Conservation (phyloP, 2,797 vertebrate species). For the Rhinella marina region DNA sequence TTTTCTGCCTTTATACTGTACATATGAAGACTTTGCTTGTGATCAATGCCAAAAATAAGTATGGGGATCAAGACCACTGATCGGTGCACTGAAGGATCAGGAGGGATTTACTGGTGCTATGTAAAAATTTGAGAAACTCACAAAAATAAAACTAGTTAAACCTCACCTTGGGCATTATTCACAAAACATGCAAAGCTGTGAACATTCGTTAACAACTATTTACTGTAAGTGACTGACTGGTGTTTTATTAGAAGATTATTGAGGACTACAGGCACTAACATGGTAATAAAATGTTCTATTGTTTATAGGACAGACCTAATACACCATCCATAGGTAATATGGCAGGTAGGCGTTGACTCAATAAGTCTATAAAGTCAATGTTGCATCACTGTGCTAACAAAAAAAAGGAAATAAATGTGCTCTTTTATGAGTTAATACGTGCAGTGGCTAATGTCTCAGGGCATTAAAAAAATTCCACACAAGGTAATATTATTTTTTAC, state of each 20-base stretch:
- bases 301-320: slow-evolving; percentile 56
- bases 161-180: slow-evolving; percentile 49
- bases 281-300: slow-evolving; percentile 47
- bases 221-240: slow-evolving; percentile 34
- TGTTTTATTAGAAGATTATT: slow-evolving; percentile 62
- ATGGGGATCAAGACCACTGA: neutral
- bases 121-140: neutral
- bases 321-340: slow-evolving; percentile 36
- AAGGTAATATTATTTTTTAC: slow-evolving; percentile 60
- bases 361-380: slow-evolving; percentile 57
- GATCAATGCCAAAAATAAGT: neutral
- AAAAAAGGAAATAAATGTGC: slow-evolving; percentile 46
- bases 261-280: slow-evolving; percentile 54
- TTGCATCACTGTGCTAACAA: slow-evolving; percentile 59
- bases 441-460: slow-evolving; percentile 55
- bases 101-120: neutral
- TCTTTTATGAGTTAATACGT: slow-evolving; percentile 62
- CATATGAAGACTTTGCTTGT: neutral
- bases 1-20: no score
- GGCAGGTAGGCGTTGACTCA: slow-evolving; percentile 34
- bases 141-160: slow-evolving; percentile 38
- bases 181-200: slow-evolving; percentile 38
- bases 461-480: slow-evolving; percentile 62
- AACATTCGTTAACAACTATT: slow-evolving; percentile 55
- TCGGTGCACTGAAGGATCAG: neutral